Conservation (phyloP, 1,140 invertebrate genomes). For the Wiebesia pumilae region DNA sequence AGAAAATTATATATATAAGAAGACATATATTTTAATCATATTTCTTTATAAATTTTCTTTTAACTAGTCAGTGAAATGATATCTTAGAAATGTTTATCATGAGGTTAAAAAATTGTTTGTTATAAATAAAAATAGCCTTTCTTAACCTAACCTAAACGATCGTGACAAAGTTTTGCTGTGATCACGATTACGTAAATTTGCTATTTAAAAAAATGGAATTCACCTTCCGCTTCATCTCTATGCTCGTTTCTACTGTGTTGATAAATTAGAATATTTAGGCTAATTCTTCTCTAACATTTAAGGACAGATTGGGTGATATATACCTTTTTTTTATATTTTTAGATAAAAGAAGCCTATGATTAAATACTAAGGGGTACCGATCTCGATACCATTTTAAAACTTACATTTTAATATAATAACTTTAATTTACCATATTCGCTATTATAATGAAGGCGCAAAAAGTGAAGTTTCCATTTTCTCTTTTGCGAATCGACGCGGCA, state of each 20-base stretch:
- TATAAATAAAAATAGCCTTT: neutral
- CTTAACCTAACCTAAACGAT: neutral
- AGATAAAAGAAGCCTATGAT: constrained; percentile 1
- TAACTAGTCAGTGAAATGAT: neutral
- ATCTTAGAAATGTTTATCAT: neutral
- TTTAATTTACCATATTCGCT: neutral
- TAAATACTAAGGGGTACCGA: constrained; percentile 1
- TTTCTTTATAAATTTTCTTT: neutral
- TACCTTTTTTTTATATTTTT: neutral
- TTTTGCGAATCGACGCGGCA: constrained; percentile 41
- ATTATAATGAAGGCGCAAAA: constrained; percentile 14
- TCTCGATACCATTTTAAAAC: neutral
- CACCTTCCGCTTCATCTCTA: constrained; percentile 46
- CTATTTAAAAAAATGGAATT: neutral
- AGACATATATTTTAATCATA: too few relatives aligned
- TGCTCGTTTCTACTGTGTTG: constrained; percentile 42
- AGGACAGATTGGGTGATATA: constrained; percentile 52
- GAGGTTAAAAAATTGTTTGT: neutral
- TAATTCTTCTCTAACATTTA: constrained; percentile 55
- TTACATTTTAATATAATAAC: constrained; percentile 13
- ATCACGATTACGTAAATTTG: neutral
- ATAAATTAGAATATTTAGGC: constrained; percentile 53
- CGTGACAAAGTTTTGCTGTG: neutral
- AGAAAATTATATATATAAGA: too few relatives aligned
- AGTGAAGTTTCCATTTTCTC: constrained; percentile 17